A percentile compares a stretch with the other conserved stretches of the same genome.
Conservation (phyloP, 1,140 invertebrate species). For the Drosophila quadrilineata region DNA sequence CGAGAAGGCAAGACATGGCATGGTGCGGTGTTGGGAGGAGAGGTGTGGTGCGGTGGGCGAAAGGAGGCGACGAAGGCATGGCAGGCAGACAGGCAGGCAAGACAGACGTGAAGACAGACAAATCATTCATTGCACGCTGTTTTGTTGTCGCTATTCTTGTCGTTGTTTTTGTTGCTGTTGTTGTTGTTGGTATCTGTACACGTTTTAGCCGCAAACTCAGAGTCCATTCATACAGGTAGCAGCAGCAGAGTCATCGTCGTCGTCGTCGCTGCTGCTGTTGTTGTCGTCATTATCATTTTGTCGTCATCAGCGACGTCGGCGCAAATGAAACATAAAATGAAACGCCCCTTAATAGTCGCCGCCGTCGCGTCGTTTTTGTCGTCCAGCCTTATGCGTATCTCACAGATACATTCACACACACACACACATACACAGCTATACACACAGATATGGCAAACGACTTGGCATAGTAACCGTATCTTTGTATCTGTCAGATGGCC, state of each 20-base stretch:
- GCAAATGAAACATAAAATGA: conserved; percentile 80
- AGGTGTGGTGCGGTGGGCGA: too few relatives aligned
- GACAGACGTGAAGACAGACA: conserved; percentile 34
- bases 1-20: conserved; percentile 3
- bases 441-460: conserved; percentile 3
- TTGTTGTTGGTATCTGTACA: neutral
- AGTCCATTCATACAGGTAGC: conserved; percentile 61
- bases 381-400: conserved; percentile 71
- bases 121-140: conserved; percentile 62
- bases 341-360: conserved; percentile 73
- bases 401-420: conserved; percentile 43
- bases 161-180: neutral
- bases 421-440: neutral
- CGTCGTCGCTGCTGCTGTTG: conserved; percentile 32
- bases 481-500: conserved; percentile 48
- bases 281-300: conserved; percentile 76
- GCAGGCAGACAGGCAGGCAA: neutral
- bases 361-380: conserved; percentile 25
- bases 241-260: conserved; percentile 3
- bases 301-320: conserved; percentile 74
- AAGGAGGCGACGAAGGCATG: too few relatives aligned
- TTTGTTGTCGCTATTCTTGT: neutral
- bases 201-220: conserved; percentile 16
- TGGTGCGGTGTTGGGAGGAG: too few relatives aligned
- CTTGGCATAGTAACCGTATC: conserved; percentile 56